Evolutionary conservation across 2,113 vertebrate species (phyloP).

Genomic region (Delphinus delphis): DNA sequence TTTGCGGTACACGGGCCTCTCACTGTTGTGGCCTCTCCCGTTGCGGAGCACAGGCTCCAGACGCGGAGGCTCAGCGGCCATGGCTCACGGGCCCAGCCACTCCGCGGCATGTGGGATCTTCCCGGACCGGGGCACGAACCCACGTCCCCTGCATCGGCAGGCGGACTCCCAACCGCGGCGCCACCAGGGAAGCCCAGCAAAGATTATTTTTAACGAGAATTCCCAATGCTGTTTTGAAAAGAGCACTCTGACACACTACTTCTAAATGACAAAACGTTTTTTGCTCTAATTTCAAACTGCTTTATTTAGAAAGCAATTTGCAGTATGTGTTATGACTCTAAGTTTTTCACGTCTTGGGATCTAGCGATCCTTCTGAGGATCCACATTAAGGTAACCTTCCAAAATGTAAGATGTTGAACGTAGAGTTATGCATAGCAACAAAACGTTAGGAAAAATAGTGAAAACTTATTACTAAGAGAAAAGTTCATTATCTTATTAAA

Average conservation of each 20-base stretch:
- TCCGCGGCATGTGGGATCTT: no score
- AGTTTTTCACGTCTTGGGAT: neutral
- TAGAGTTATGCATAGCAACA: neutral
- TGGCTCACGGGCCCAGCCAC: no score
- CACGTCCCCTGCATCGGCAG: no score
- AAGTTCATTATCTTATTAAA: neutral
- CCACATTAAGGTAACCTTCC: neutral
- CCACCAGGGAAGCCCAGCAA: neutral
- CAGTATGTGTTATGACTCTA: neutral
- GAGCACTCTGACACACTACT: neutral
- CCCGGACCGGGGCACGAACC: no score
- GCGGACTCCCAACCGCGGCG: no score
- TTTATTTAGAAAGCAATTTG: neutral
- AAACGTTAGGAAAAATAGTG: neutral
- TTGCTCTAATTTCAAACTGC: neutral
- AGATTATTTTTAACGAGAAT: neutral
- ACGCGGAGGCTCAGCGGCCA: no score
- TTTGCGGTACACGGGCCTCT: no score
- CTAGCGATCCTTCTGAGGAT: neutral
- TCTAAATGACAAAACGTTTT: neutral
- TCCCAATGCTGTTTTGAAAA: neutral
- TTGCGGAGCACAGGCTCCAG: no score
- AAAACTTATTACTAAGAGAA: neutral
- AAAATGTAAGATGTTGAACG: neutral
- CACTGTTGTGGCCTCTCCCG: no score